Evolutionary conservation across 2,888 invertebrate genomes (phyloP).

Genomic region (Venusia cambrica): DNA sequence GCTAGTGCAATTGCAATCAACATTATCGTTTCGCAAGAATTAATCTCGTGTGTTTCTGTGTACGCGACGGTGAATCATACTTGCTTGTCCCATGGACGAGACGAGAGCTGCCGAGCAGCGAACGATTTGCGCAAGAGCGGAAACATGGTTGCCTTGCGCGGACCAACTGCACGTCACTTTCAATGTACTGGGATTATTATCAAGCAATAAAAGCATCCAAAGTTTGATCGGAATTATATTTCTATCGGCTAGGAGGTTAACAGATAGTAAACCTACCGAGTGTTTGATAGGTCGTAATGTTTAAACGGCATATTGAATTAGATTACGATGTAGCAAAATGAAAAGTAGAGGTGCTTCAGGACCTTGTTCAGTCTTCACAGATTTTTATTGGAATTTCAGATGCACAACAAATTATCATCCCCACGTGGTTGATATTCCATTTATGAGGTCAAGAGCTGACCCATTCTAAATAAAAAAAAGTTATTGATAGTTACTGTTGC

Average conservation of each 20-base stretch:
- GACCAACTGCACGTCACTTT: conserved; percentile 36
- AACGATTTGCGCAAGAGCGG: conserved; percentile 46
- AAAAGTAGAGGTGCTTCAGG: conserved; percentile 31
- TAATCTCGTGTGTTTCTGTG: conserved; percentile 37
- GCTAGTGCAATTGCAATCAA: conserved; percentile 35
- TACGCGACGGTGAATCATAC: conserved; percentile 39
- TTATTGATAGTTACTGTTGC: conserved; percentile 22
- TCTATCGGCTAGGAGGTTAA: conserved; percentile 29
- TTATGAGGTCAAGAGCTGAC: too few relatives aligned
- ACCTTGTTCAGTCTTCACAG: too few relatives aligned
- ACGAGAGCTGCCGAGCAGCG: conserved; percentile 34
- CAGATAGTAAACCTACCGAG: conserved; percentile 32
- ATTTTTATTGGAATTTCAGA: too few relatives aligned
- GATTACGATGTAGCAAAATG: conserved; percentile 19
- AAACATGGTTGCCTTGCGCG: conserved; percentile 44
- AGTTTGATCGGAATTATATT: conserved; percentile 17
- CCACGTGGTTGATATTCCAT: too few relatives aligned
- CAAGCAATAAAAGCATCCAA: conserved; percentile 15
- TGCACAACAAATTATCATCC: too few relatives aligned
- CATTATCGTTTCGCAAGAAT: conserved; percentile 38
- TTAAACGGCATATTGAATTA: conserved; percentile 27
- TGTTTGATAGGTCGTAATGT: conserved; percentile 37
- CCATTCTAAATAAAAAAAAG: too few relatives aligned
- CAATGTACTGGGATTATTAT: conserved; percentile 16
- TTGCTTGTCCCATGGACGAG: conserved; percentile 34